Evolutionary conservation across 2,797 vertebrate genomes (phyloP).

Genomic region (Dendrocincla fuliginosa): DNA sequence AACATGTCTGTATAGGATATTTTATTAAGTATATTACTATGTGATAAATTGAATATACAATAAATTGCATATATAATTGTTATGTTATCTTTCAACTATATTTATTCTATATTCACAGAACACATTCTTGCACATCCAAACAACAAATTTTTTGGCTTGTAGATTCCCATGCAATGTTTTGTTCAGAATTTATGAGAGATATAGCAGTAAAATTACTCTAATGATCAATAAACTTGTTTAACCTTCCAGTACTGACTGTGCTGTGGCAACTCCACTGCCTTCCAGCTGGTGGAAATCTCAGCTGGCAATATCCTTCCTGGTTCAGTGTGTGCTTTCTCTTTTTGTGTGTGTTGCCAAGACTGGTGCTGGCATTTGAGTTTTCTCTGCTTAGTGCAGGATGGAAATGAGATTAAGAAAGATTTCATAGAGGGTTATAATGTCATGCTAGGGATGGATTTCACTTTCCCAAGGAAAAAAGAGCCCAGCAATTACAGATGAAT

Average conservation of each 20-base stretch:
- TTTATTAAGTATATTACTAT: neutral
- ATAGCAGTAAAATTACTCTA: neutral
- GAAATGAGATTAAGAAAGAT: slow-evolving; percentile 4
- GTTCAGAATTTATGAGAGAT: neutral
- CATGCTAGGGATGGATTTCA: neutral
- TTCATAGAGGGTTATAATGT: neutral
- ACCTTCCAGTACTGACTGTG: neutral
- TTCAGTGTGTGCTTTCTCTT: neutral
- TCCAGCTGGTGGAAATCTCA: neutral
- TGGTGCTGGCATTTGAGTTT: neutral
- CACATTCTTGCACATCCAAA: neutral
- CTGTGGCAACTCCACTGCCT: neutral
- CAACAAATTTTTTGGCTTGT: neutral
- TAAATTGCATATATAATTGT: neutral
- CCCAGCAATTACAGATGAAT: neutral
- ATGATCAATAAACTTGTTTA: neutral
- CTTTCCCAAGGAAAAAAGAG: neutral
- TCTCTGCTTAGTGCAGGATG: neutral
- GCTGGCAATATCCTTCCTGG: neutral
- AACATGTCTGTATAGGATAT: neutral
- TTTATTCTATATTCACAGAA: neutral
- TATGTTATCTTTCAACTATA: neutral
- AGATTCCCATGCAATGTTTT: neutral
- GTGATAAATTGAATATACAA: neutral
- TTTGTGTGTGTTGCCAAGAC: neutral